These are phyloP conservation scores for Cenopis cana DNA, from an alignment of 2,888 invertebrate genomes.

Conservation along the genomic window DNA sequence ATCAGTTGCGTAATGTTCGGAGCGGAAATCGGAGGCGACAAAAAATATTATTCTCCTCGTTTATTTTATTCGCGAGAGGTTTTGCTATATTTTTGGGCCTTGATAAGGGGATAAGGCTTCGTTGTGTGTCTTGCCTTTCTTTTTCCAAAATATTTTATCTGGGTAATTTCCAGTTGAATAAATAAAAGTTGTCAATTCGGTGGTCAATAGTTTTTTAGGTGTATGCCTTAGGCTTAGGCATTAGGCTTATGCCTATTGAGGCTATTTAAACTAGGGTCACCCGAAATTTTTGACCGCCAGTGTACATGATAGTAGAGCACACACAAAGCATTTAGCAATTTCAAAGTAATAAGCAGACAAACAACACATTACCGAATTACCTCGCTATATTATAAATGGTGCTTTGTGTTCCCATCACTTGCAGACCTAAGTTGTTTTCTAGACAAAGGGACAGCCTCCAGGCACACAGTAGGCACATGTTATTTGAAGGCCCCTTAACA, in stretches of 20 bases:
- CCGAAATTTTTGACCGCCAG: too few relatives aligned
- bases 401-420: neutral
- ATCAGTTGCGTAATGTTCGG: conserved; percentile 41
- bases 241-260: too few relatives aligned
- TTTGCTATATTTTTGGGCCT: conserved; percentile 21
- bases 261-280: too few relatives aligned
- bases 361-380: neutral
- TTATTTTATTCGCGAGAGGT: conserved; percentile 31
- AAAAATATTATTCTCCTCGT: conserved; percentile 39
- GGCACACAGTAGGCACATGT: neutral
- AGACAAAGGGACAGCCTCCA: conserved; percentile 15
- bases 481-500: neutral
- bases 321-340: neutral
- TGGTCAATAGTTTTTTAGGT: too few relatives aligned
- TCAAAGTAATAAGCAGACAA: too few relatives aligned
- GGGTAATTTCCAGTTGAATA: too few relatives aligned
- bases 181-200: too few relatives aligned
- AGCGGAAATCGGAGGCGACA: conserved; percentile 37
- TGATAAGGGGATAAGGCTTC: conserved; percentile 21
- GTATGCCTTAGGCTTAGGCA: too few relatives aligned
- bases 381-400: neutral
- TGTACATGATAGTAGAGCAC: too few relatives aligned
- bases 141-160: neutral
- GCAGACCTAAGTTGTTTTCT: neutral
- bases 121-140: neutral